Evolutionary conservation across 2,888 invertebrate species (phyloP).

Genomic region (Leptinotarsa haldemani): DNA sequence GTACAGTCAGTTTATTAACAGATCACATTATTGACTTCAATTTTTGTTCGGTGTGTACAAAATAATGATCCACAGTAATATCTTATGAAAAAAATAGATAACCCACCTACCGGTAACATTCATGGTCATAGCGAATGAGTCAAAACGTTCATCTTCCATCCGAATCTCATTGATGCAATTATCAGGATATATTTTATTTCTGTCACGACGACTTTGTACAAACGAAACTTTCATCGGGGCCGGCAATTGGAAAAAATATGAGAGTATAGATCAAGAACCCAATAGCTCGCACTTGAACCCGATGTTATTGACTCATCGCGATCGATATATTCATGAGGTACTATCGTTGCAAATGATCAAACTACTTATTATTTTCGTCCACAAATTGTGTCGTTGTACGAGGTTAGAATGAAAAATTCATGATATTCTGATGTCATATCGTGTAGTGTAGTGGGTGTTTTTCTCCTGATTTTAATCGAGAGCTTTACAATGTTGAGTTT

Average conservation of each 20-base stretch:
- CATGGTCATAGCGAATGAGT: background rate
- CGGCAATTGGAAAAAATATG: background rate
- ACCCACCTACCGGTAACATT: background rate
- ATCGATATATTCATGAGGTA: conserved; percentile 13
- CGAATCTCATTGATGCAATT: background rate
- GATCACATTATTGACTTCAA: no score
- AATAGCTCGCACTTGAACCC: background rate
- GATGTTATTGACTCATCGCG: conserved; percentile 14
- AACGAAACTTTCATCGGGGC: background rate
- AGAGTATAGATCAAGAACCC: background rate
- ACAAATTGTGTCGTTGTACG: background rate
- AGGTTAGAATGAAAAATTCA: background rate
- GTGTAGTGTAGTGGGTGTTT: no score
- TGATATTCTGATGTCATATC: background rate
- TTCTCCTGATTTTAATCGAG: no score
- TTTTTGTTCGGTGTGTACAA: no score
- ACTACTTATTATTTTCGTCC: conserved; percentile 6
- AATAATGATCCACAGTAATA: no score
- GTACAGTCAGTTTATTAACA: no score
- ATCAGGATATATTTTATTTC: background rate
- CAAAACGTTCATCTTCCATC: background rate
- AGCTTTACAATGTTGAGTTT: no score
- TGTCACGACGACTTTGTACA: background rate
- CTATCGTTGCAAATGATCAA: conserved; percentile 10
- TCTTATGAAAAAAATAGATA: background rate